Evolutionary conservation across 2,113 vertebrate genomes (phyloP).

Genomic region (Pelodiscus sinensis): DNA sequence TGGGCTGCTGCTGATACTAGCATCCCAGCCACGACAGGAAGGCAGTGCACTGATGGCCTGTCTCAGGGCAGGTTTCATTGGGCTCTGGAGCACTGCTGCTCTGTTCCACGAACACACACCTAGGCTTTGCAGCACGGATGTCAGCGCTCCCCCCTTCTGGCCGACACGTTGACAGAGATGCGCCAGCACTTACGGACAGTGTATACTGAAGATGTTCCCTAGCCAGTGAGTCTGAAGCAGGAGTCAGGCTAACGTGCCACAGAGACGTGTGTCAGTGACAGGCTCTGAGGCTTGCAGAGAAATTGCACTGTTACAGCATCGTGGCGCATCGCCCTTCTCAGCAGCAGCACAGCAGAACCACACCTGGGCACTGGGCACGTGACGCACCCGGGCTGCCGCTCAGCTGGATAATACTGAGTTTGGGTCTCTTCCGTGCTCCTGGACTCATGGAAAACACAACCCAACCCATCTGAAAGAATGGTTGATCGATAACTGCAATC

Average conservation of each 20-base stretch:
- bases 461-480: neutral
- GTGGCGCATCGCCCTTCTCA: neutral
- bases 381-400: neutral
- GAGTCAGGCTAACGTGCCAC: rapidly evolving
- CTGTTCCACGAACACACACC: neutral
- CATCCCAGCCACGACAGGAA: neutral
- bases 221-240: neutral
- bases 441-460: neutral
- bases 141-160: neutral
- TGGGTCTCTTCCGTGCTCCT: neutral
- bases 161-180: neutral
- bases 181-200: rapidly evolving
- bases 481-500: neutral
- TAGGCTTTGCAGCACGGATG: neutral
- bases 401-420: neutral
- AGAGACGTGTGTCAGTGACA: neutral
- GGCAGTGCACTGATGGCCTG: rapidly evolving
- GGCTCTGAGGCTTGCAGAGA: rapidly evolving
- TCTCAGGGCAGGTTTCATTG: rapidly evolving
- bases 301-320: rapidly evolving
- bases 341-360: neutral
- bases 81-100: rapidly evolving
- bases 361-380: rapidly evolving
- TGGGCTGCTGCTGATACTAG: neutral
- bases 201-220: neutral